These are phyloP conservation scores for Pristis pectinata DNA, from an alignment of 2,797 vertebrate genomes.

Conservation along the genomic window DNA sequence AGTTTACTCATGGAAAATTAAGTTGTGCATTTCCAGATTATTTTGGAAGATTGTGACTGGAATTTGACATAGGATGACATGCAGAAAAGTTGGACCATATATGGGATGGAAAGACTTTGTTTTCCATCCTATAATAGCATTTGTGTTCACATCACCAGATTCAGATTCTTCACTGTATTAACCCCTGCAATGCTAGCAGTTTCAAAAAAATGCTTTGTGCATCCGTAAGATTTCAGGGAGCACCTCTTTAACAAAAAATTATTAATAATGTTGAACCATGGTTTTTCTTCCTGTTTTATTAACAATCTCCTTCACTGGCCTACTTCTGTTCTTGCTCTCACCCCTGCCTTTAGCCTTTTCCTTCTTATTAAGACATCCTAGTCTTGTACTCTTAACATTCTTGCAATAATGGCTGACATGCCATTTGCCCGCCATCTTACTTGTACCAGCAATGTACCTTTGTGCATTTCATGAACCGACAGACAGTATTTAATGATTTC, in stretches of 20 bases:
- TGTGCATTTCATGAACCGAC: no score
- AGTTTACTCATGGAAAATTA: conserved; percentile 12
- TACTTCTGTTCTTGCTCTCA: neutral
- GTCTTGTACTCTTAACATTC: no score
- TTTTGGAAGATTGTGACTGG: conserved; percentile 17
- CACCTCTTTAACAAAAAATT: no score
- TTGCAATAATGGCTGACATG: no score
- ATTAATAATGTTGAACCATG: neutral
- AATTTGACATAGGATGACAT: conserved; percentile 26
- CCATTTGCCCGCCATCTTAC: no score
- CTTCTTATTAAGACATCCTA: no score
- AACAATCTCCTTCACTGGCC: neutral
- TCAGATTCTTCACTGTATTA: conserved; percentile 8
- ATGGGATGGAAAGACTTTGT: conserved; percentile 33
- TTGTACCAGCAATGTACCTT: no score
- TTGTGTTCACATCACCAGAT: neutral
- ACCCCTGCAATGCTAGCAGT: neutral
- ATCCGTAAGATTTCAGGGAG: neutral
- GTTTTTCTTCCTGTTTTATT: no score
- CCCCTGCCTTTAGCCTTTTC: neutral
- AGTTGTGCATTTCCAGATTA: conserved; percentile 1
- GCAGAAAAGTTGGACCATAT: conserved; percentile 24
- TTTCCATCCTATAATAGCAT: conserved; percentile 5
- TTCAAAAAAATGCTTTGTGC: neutral
- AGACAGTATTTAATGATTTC: no score